These are phyloP conservation scores for Ciconia boyciana DNA, from an alignment of 2,113 vertebrate species.

Conservation along the genomic window DNA sequence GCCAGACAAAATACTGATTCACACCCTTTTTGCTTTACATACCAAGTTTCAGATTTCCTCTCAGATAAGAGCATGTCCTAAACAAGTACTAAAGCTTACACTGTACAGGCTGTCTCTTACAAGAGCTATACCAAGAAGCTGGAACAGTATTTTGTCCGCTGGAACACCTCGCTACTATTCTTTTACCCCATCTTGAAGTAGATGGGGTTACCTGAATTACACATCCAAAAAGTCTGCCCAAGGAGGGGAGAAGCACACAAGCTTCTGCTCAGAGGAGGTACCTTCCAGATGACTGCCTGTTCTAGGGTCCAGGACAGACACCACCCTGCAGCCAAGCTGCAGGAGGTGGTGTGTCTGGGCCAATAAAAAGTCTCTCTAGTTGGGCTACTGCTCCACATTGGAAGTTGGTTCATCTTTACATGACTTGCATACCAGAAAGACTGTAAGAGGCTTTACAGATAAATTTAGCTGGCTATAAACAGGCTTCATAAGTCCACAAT, in stretches of 20 bases:
- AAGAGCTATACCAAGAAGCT: background rate
- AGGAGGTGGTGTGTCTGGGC: too few relatives aligned
- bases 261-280: background rate
- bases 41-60: background rate
- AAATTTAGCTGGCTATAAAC: slow-evolving; percentile 48
- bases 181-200: background rate
- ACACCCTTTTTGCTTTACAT: background rate
- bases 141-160: background rate
- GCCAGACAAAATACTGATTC: background rate
- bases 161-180: background rate
- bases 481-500: background rate
- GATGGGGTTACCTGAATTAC: background rate
- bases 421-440: background rate
- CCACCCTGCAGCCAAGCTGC: background rate
- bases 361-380: fast-evolving
- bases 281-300: background rate
- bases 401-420: background rate
- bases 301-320: background rate
- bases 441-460: background rate
- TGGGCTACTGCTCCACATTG: background rate
- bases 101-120: fast-evolving
- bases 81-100: background rate
- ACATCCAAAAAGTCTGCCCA: background rate
- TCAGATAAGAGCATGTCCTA: background rate
- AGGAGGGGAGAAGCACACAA: fast-evolving